Conservation (phyloP, 2,113 vertebrate species). For the Cebidichthys violaceus region DNA sequence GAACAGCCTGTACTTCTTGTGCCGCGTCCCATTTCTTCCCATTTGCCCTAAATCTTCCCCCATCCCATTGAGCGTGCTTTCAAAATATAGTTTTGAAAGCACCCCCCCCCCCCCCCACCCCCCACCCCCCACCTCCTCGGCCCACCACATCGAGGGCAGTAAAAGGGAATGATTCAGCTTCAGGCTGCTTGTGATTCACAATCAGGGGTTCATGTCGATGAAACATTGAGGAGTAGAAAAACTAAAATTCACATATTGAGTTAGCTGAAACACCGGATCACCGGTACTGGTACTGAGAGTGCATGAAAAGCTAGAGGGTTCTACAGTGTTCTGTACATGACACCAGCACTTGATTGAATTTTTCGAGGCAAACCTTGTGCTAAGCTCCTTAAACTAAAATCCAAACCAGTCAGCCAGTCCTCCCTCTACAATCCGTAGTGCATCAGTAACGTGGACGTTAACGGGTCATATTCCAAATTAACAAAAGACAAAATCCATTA, state of each 20-base stretch:
- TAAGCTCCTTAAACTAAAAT: too few relatives aligned
- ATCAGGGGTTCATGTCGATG: too few relatives aligned
- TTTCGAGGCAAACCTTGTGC: too few relatives aligned
- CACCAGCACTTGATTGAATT: too few relatives aligned
- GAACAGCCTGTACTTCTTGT: constrained; percentile 11
- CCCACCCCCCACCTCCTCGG: background rate
- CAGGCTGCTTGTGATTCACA: background rate
- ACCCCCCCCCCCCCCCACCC: too few relatives aligned
- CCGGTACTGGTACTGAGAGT: too few relatives aligned
- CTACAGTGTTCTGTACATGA: too few relatives aligned
- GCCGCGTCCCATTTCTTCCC: constrained; percentile 2
- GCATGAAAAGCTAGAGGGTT: too few relatives aligned
- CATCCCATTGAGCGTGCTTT: background rate
- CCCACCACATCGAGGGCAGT: background rate
- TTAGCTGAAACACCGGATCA: too few relatives aligned
- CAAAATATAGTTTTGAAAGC: too few relatives aligned
- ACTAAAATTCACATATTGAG: too few relatives aligned
- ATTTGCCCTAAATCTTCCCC: background rate
- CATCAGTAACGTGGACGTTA: constrained; percentile 16
- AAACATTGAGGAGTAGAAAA: too few relatives aligned
- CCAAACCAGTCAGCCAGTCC: background rate
- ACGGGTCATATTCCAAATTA: constrained; percentile 25
- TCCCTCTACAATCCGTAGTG: background rate
- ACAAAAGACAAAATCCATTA: constrained; percentile 5
- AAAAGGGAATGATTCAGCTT: background rate